Evolutionary conservation across 2,797 vertebrate species (phyloP), one percentile per base, ranked within the genome.

Genomic region (Sebastes minor): DNA sequence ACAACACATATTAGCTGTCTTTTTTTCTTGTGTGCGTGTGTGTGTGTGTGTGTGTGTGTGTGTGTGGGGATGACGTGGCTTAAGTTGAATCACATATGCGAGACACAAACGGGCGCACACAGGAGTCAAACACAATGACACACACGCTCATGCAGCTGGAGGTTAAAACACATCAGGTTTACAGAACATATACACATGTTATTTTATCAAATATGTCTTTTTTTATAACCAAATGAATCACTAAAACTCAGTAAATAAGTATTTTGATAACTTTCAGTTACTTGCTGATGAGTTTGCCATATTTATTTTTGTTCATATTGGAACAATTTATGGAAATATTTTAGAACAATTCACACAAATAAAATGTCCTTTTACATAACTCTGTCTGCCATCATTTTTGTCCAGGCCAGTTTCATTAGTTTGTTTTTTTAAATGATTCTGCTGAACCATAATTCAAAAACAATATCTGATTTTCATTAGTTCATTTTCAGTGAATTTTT

Each of bases 1-100:
- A 94, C 88, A 92, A 91, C 64, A 68, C 77, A 88, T 87, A 92
- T 91, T 90, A 90, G 88, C 81, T 33, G 71, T 27, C 30, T 71
- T 82, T 82, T 74, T 32, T 46, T 3, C 22, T 25, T 23, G 14
- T 55, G 63, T 23, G 42, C 10, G 72, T 64, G 71, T 38, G 25
- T 35, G 42, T 18, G 30, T 75, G 60, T 22, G 12, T 30, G 22
- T 49, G 53, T 28, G 16, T 22, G 28, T 75, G 59, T 32, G 32
- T 27, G 22, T 49, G 55, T 18, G 18, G 57, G 28, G n/a, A 69
- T 33, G 71, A 77, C 67, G 52, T 66, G 53, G 80, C 63, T 86
- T 82, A 78, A 76, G 76, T 82, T 72, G 78, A 81, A 85, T 83
- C 77, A 74, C 76, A 84, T 63, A 84, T 86, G 79, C 66, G 62